Evolutionary conservation across 1,140 invertebrate genomes (phyloP).

Genomic region (Pinna nobilis): DNA sequence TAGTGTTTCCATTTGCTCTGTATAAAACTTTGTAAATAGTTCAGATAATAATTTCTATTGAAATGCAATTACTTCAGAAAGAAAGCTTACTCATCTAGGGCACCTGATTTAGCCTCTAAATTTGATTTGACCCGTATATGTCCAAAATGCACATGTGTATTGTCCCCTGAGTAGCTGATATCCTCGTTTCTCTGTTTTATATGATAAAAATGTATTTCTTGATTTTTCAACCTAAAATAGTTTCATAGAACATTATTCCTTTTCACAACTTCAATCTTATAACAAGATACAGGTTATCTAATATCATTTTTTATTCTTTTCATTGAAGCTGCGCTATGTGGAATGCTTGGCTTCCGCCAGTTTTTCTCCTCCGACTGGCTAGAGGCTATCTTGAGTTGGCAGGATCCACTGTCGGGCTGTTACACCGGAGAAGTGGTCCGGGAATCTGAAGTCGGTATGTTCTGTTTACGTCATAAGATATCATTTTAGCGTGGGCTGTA

Average conservation of each 20-base stretch:
- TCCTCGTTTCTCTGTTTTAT: neutral
- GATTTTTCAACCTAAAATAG: too few relatives aligned
- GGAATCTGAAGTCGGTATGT: constrained; percentile 40
- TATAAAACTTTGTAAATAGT: too few relatives aligned
- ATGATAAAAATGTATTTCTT: neutral
- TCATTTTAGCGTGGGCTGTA: too few relatives aligned
- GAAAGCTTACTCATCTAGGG: too few relatives aligned
- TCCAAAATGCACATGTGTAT: too few relatives aligned
- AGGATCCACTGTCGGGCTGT: constrained; percentile 58
- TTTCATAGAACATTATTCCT: too few relatives aligned
- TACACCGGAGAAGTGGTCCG: constrained; percentile 38
- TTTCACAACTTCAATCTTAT: neutral
- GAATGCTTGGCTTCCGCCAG: constrained; percentile 66
- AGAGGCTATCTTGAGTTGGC: constrained; percentile 65
- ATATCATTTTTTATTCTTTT: neutral
- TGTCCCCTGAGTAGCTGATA: too few relatives aligned
- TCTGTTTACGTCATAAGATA: too few relatives aligned
- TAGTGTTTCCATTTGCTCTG: neutral
- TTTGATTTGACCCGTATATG: too few relatives aligned
- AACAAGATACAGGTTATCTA: neutral
- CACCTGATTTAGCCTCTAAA: too few relatives aligned
- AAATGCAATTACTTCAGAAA: too few relatives aligned
- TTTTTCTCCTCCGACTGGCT: constrained; percentile 69
- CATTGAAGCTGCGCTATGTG: constrained; percentile 67
- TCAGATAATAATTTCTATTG: too few relatives aligned